phyloP scores from a whole-genome alignment of 2,113 vertebrate genomes.

The Alethe castanea region DNA sequence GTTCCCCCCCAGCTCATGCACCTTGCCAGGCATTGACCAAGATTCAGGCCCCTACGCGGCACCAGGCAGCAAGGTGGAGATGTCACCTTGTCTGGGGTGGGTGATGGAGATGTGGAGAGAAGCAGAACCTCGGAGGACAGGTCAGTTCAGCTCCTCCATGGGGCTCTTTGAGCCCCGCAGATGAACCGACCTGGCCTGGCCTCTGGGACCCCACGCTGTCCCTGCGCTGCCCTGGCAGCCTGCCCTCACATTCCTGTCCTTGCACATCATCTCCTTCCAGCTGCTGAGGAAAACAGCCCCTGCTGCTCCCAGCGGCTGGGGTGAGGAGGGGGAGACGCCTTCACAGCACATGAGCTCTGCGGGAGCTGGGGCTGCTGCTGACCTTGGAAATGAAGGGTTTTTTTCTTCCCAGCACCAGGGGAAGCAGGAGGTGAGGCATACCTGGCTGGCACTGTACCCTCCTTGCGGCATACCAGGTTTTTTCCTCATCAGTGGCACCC shows the following conservation, averaged over 20 bases:
- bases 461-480: neutral
- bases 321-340: neutral
- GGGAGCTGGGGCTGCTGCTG: neutral
- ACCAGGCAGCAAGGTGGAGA: neutral
- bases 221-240: neutral
- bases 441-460: neutral
- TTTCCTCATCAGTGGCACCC: neutral
- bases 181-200: neutral
- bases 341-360: neutral
- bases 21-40: neutral
- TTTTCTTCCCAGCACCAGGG: neutral
- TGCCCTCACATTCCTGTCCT: constrained; percentile 6
- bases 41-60: neutral
- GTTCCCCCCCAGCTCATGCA: neutral
- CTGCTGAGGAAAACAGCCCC: constrained; percentile 52
- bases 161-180: rapidly evolving
- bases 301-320: neutral
- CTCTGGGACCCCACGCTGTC: constrained; percentile 43
- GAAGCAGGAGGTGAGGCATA: neutral
- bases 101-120: neutral
- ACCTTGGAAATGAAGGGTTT: neutral
- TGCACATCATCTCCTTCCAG: constrained; percentile 15
- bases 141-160: neutral
- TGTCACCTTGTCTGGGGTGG: neutral
- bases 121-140: neutral